These are phyloP conservation scores for Heterocephalus glaber DNA, from an alignment of 2,113 vertebrate genomes.

Conservation along the genomic window DNA sequence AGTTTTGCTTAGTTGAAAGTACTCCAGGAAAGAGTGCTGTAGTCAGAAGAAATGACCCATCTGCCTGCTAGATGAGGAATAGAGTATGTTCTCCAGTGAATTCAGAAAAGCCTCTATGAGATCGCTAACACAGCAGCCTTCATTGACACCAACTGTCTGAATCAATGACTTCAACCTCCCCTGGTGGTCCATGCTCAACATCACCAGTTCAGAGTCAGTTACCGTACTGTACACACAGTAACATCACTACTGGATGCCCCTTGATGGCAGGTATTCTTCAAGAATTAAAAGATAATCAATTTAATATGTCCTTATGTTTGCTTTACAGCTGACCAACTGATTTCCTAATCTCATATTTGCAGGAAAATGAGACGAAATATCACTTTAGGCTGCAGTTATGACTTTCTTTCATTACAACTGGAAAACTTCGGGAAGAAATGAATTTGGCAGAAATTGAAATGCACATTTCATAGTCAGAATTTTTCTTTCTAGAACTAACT, in stretches of 20 bases:
- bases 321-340: background rate
- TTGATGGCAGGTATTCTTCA: background rate
- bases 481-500: background rate
- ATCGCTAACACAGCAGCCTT: background rate
- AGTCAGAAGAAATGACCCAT: background rate
- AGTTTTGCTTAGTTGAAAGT: constrained; percentile 22
- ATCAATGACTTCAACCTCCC: background rate
- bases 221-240: background rate
- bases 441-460: constrained; percentile 15
- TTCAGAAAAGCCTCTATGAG: background rate
- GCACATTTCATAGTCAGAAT: background rate
- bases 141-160: background rate
- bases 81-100: background rate
- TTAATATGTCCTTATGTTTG: background rate
- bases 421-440: constrained; percentile 22
- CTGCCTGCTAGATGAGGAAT: background rate
- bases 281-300: constrained; percentile 18
- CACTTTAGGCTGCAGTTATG: background rate
- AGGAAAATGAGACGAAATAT: constrained; percentile 25
- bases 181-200: background rate
- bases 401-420: constrained; percentile 14
- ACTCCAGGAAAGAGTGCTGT: background rate
- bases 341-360: background rate
- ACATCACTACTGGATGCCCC: background rate
- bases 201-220: background rate